A percentile compares a stretch with the other conserved stretches of the same genome.
These are phyloP conservation scores for Halocynthia aurantium DNA, from an alignment of 23 tunicate species.

Conservation along the genomic window DNA sequence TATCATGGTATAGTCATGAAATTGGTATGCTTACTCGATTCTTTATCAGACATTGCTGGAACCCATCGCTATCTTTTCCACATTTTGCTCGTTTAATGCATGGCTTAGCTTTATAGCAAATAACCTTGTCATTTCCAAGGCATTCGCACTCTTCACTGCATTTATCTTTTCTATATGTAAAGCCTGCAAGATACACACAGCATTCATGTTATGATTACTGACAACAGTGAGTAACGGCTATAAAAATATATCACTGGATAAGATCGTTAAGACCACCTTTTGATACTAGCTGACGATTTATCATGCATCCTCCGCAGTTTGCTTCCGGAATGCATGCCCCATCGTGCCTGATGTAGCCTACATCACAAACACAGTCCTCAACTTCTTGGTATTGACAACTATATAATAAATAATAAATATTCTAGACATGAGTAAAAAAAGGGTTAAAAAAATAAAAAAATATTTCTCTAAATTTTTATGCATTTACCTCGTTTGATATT, in stretches of 20 bases:
- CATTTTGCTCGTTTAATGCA: constrained; percentile 22
- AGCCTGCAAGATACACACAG: constrained; percentile 6
- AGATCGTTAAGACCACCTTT: not conserved
- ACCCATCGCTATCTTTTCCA: constrained; percentile 9
- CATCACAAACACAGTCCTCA: constrained; percentile 52
- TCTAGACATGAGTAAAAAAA: too few species aligned
- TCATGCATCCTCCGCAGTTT: constrained; percentile 24
- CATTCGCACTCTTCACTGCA: constrained; percentile 32
- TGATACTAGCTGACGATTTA: constrained; percentile 13
- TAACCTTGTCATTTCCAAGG: constrained; percentile 19
- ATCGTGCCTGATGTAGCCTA: constrained; percentile 33
- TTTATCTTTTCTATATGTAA: constrained; percentile 19
- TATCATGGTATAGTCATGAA: too few species aligned
- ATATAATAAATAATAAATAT: not conserved
- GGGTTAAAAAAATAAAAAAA: too few species aligned
- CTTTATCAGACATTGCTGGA: constrained; percentile 14
- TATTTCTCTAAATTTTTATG: not conserved
- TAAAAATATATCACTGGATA: not conserved
- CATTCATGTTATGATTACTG: too few species aligned
- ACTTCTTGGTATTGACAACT: constrained; percentile 15
- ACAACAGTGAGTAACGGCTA: not conserved
- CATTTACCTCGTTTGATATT: not conserved
- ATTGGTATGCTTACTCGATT: not conserved
- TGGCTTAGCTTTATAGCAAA: constrained; percentile 10
- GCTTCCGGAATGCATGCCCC: constrained; percentile 30